These are phyloP conservation scores for Synanceia verrucosa DNA, from an alignment of 2,797 vertebrate species.

Conservation along the genomic window DNA sequence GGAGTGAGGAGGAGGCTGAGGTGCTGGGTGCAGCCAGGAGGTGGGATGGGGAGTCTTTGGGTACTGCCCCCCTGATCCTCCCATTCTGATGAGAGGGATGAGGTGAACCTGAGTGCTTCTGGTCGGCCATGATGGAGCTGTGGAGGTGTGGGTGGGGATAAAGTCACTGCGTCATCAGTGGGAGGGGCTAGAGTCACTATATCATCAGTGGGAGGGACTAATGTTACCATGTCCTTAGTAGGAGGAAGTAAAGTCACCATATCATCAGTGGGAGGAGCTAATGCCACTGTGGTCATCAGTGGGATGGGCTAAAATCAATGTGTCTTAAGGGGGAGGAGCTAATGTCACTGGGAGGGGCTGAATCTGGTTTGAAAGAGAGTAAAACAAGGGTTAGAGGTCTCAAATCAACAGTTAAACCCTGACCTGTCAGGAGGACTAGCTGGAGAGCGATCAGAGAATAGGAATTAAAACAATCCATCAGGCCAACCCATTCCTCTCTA, in stretches of 20 bases:
- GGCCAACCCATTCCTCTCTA: no score
- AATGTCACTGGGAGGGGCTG: constrained; percentile 79
- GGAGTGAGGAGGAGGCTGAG: constrained; percentile 9
- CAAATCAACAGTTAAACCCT: no score
- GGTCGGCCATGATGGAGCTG: constrained; percentile 86
- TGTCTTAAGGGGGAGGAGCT: constrained; percentile 72
- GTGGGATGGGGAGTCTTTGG: background rate
- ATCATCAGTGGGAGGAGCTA: constrained; percentile 76
- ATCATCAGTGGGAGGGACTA: no score
- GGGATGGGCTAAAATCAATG: constrained; percentile 60
- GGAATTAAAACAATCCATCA: no score
- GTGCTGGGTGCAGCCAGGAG: background rate
- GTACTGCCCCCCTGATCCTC: background rate
- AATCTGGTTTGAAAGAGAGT: constrained; percentile 51
- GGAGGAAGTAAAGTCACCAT: constrained; percentile 71
- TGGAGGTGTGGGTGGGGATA: constrained; percentile 82
- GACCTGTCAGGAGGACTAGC: no score
- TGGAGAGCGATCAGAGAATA: no score
- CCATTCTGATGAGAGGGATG: constrained; percentile 20
- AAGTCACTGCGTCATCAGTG: constrained; percentile 82
- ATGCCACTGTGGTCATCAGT: constrained; percentile 84
- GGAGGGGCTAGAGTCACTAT: constrained; percentile 55
- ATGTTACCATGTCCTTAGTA: constrained; percentile 37
- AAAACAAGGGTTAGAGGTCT: no score
- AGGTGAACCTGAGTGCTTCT: constrained; percentile 53